phyloP scores from a whole-genome alignment of 2,113 vertebrate genomes.

The Albula glossodonta region DNA sequence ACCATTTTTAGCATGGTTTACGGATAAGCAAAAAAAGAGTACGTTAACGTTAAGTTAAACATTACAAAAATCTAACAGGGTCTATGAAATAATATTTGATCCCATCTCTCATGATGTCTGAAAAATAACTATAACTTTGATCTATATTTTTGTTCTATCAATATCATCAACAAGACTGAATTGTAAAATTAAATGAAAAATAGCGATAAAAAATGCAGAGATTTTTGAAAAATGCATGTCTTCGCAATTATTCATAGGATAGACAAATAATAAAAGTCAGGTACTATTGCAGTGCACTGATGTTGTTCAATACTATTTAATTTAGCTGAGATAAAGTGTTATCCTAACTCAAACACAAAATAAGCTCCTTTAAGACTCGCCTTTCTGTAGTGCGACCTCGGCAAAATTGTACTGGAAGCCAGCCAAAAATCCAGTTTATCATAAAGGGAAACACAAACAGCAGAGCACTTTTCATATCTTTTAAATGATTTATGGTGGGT shows the following conservation, averaged over 20 bases:
- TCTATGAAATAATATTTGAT: neutral
- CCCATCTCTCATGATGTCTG: neutral
- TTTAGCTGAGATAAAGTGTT: neutral
- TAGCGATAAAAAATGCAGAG: neutral
- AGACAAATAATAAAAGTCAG: neutral
- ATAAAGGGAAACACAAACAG: constrained; percentile 41
- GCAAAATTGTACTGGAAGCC: constrained; percentile 33
- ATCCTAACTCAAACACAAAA: neutral
- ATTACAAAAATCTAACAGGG: neutral
- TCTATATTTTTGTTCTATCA: neutral
- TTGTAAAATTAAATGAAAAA: neutral
- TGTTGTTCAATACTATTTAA: neutral
- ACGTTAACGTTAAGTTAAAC: neutral
- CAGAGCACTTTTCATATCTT: constrained; percentile 32
- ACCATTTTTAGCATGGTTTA: too few species aligned
- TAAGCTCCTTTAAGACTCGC: neutral
- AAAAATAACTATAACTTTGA: neutral
- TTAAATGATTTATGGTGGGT: constrained; percentile 45
- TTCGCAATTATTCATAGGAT: neutral
- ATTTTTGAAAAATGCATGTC: neutral
- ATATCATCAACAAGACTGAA: constrained; percentile 5
- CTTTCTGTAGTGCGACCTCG: constrained; percentile 43
- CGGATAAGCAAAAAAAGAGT: too few species aligned
- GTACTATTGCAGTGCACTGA: neutral
- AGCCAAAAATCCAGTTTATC: constrained; percentile 38